Evolutionary conservation across 2,113 vertebrate genomes (phyloP).

Genomic region (Xenotilapia longispinis): DNA sequence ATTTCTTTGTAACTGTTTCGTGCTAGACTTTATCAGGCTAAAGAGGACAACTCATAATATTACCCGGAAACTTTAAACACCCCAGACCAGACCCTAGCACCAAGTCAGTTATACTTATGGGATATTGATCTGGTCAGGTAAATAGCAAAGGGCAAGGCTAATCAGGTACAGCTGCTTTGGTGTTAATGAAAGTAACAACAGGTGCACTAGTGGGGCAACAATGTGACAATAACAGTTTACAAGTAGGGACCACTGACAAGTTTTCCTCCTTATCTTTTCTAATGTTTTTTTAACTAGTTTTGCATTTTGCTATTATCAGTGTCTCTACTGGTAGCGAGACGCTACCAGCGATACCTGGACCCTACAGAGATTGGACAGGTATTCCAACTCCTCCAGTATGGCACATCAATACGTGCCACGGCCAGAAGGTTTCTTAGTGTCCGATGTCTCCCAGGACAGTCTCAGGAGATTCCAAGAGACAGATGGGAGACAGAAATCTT

Average conservation of each 20-base stretch:
- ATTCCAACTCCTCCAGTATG: not conserved
- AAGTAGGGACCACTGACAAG: not conserved
- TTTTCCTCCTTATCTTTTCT: not conserved
- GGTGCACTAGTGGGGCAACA: not conserved
- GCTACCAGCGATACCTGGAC: not conserved
- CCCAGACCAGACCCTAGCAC: not conserved
- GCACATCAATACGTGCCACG: not conserved
- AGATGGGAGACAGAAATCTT: not conserved
- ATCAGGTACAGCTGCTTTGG: not conserved
- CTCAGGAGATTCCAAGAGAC: not conserved
- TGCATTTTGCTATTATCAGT: not conserved
- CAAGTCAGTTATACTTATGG: not conserved
- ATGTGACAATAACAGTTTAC: rapidly evolving
- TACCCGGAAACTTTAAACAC: not conserved
- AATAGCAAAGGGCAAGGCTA: not conserved
- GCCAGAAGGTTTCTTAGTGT: not conserved
- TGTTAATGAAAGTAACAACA: not conserved
- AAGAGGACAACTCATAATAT: not conserved
- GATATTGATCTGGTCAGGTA: not conserved
- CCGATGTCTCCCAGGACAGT: not conserved
- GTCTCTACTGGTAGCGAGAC: not conserved
- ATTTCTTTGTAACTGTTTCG: not conserved
- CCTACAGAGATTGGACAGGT: not conserved
- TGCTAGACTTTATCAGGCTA: not conserved
- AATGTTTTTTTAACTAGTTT: not conserved